Evolutionary conservation across 2,888 invertebrate species (phyloP), one percentile per base, ranked within the genome.

Genomic region (Galeruca laticollis): DNA sequence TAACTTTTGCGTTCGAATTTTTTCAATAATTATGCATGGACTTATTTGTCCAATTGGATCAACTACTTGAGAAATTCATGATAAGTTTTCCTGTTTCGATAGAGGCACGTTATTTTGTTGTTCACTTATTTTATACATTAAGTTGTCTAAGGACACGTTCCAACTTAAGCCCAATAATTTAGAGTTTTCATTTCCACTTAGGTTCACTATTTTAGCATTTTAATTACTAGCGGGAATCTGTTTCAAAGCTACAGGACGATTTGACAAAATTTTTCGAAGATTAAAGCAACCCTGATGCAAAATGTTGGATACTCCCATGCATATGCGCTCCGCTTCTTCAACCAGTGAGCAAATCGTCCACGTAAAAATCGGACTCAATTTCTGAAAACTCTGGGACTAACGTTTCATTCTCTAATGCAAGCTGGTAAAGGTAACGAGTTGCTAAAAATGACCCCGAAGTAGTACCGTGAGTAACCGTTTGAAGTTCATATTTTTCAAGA

Each of bases 11-110:
- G 73, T 33, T 4, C 76, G 13, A 35, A 76, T 74, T 62, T 76
- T 77, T 9, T 67, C 69, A 6, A 63, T 40, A 47, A 75, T 73
- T 3, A 74, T 73, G 57, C 67, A 70, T n/a, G 70, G 70, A 54
- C 70, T 65, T 49, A 75, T 21, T 13, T 75, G 60, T 35, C 75
- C 76, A 13, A 77, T 33, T 1, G 73, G 74, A 31, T 77, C 77
- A 65, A 74, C 76, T 9, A 76, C 56, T 64, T 75, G 68, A 8
- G 66, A 49, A 54, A 69, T 71, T 8, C 13, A 52, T 13, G 75
- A 70, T 20, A 75, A 43, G 37, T 70, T 69, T 40, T 18, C 2
- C n/a, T n/a, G n/a, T n/a, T n/a, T n/a, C n/a, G n/a, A n/a, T n/a
- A n/a, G n/a, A n/a, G n/a, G 21, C 54, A 26, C n/a, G 2, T 21